These are phyloP conservation scores for Lymantria dispar DNA, from an alignment of 2,888 invertebrate genomes.

Conservation along the genomic window DNA sequence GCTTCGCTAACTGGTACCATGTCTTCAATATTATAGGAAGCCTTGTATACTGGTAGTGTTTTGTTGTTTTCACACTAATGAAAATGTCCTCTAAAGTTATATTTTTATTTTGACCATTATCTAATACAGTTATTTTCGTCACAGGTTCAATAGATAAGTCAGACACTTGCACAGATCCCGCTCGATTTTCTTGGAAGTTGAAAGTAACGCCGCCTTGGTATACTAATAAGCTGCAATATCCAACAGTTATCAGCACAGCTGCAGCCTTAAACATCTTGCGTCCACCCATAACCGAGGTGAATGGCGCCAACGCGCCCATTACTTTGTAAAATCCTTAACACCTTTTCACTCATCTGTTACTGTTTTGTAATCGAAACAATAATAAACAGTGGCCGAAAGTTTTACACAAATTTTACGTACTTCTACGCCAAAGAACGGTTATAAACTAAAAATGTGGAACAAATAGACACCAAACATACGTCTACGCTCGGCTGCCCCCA, in stretches of 20 bases:
- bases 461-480: conserved; percentile 63
- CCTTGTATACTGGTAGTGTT: conserved; percentile 92
- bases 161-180: conserved; percentile 68
- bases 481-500: conserved; percentile 71
- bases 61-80: conserved; percentile 97
- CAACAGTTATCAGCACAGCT: conserved; percentile 78
- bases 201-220: conserved; percentile 82
- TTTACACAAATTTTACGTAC: conserved; percentile 39
- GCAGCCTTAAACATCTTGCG: conserved; percentile 74
- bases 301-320: conserved; percentile 66
- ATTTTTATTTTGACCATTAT: conserved; percentile 72
- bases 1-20: conserved; percentile 96
- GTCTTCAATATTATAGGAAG: conserved; percentile 95
- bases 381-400: conserved; percentile 48
- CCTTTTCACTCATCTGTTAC: conserved; percentile 76
- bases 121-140: conserved; percentile 67
- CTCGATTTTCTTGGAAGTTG: conserved; percentile 75
- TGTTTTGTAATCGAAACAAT: conserved; percentile 65
- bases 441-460: conserved; percentile 82
- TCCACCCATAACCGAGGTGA: conserved; percentile 70
- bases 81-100: conserved; percentile 93
- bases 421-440: conserved; percentile 62
- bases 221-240: conserved; percentile 83
- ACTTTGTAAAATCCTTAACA: conserved; percentile 54
- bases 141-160: conserved; percentile 76